Evolutionary conservation across 2,113 vertebrate genomes (phyloP).

Genomic region (Syngnathoides biaculeatus): DNA sequence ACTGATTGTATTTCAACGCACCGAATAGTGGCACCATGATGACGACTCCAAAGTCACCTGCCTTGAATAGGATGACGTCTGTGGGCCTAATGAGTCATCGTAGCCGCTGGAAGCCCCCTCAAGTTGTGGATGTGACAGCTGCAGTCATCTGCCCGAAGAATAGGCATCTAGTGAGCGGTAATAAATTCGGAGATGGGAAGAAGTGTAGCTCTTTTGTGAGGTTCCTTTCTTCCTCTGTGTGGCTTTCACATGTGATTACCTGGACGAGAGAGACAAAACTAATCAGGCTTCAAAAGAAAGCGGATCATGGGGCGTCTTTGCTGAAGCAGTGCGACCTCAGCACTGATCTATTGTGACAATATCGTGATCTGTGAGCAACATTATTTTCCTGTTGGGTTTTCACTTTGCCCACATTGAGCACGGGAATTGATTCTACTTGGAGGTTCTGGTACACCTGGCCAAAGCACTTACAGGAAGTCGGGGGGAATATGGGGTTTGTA

Average conservation of each 20-base stretch:
- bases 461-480: too few relatives aligned
- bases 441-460: too few relatives aligned
- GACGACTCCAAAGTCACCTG: conserved; percentile 5
- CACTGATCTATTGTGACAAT: neutral
- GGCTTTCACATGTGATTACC: neutral
- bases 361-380: neutral
- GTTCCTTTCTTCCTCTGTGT: neutral
- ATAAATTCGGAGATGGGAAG: conserved; percentile 3
- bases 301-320: neutral
- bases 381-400: neutral
- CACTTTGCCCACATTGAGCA: neutral
- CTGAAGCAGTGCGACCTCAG: neutral
- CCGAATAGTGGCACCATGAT: neutral
- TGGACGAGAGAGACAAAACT: neutral
- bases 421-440: too few relatives aligned
- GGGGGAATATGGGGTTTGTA: too few relatives aligned
- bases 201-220: neutral
- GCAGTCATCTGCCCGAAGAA: neutral
- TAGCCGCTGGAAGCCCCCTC: neutral
- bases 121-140: neutral
- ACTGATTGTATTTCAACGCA: conserved; percentile 1
- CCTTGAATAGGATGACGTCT: conserved; percentile 7
- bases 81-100: conserved; percentile 4
- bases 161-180: conserved; percentile 1
- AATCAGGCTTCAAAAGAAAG: conserved; percentile 2